A percentile compares a stretch with the other conserved stretches of the same genome.
phyloP scores from a whole-genome alignment of 2,113 vertebrate species.

The Rhinolophus ferrumequinum region DNA sequence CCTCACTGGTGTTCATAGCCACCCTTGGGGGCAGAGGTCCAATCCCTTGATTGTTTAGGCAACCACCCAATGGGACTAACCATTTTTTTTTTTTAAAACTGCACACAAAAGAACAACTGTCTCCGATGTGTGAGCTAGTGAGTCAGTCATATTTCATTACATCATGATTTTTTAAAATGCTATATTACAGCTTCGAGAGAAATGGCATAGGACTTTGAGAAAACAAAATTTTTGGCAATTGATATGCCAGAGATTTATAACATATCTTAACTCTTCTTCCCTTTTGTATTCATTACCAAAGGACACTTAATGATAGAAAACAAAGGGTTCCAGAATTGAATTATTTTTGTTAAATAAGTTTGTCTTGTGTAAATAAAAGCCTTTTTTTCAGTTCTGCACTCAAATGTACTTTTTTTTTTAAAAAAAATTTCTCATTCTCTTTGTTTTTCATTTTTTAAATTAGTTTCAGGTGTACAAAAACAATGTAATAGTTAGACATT shows the following conservation, averaged over 20 bases:
- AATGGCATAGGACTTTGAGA: not conserved
- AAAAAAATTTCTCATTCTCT: too few relatives aligned
- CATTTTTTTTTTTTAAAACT: not conserved
- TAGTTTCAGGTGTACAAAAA: too few relatives aligned
- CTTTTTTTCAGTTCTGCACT: not conserved
- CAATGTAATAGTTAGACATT: too few relatives aligned
- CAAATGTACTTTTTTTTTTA: not conserved
- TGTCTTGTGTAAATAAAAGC: not conserved
- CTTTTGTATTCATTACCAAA: conserved; percentile 22
- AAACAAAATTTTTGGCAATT: not conserved
- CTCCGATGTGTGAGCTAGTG: not conserved
- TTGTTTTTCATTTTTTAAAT: too few relatives aligned
- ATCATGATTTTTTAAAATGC: conserved; percentile 11
- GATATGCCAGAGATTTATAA: conserved; percentile 12
- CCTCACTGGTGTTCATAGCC: not conserved
- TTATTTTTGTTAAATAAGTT: not conserved
- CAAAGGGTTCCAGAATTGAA: not conserved
- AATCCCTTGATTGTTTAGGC: not conserved
- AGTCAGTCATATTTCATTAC: conserved; percentile 15
- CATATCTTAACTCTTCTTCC: not conserved
- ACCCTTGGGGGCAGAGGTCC: not conserved
- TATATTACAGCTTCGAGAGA: conserved; percentile 40
- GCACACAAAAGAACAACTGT: conserved; percentile 8
- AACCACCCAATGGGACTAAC: not conserved
- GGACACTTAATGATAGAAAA: conserved; percentile 21